Conservation (phyloP, 2,113 vertebrate genomes). For the Ardeotis arabs region DNA sequence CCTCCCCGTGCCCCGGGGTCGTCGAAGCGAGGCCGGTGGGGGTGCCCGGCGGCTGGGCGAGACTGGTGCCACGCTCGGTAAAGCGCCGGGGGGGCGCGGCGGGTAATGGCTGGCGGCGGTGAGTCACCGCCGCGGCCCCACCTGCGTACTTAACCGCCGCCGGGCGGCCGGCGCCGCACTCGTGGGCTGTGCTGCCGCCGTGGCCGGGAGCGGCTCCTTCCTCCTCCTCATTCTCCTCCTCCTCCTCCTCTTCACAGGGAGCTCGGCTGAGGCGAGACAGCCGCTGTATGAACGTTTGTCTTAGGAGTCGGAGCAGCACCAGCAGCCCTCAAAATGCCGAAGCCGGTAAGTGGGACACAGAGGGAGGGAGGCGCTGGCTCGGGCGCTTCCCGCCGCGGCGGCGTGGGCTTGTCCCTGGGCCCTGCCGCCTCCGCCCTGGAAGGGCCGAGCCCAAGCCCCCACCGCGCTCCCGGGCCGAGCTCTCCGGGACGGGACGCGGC, state of each 20-base stretch:
- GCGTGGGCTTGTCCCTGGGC: background rate
- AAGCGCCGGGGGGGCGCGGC: background rate
- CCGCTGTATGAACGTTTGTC: background rate
- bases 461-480: background rate
- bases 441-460: background rate
- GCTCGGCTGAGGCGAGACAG: background rate
- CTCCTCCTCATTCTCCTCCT: background rate
- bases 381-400: background rate
- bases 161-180: background rate
- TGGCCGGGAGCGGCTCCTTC: conserved; percentile 4
- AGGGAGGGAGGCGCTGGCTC: background rate
- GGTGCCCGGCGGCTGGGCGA: background rate
- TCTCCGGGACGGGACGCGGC: background rate
- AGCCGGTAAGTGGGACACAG: conserved; percentile 8
- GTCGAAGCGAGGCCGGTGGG: background rate
- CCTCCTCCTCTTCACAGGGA: background rate
- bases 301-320: background rate
- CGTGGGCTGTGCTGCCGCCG: background rate
- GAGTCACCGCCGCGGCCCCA: conserved; percentile 33
- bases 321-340: conserved; percentile 35
- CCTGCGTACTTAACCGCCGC: conserved; percentile 57
- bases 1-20: no score
- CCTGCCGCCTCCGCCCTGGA: background rate
- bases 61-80: background rate
- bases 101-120: background rate